phyloP scores from a whole-genome alignment of 2,888 invertebrate species.

The Acleris cristana region DNA sequence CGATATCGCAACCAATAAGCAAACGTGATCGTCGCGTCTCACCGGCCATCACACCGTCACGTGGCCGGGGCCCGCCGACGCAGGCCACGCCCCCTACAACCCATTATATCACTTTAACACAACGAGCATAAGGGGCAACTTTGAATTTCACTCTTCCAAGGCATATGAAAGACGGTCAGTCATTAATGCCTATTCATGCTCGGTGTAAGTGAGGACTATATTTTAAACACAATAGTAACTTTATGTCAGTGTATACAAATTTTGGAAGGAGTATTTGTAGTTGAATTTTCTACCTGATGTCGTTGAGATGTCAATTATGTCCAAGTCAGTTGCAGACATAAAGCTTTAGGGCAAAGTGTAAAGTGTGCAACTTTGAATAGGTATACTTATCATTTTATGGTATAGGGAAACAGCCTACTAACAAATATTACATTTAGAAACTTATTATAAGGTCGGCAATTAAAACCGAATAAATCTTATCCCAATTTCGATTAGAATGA shows the following conservation, averaged over 20 bases:
- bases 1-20: constrained; percentile 33
- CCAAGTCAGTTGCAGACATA: constrained; percentile 13
- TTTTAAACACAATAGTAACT: too few relatives aligned
- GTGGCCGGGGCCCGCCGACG: constrained; percentile 72
- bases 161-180: background rate
- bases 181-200: background rate
- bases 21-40: constrained; percentile 57
- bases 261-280: background rate
- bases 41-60: constrained; percentile 82
- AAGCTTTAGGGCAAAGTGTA: constrained; percentile 8
- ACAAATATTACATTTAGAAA: background rate
- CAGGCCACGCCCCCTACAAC: constrained; percentile 76
- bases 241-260: too few relatives aligned
- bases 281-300: background rate
- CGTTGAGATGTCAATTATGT: background rate
- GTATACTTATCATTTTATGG: constrained; percentile 2
- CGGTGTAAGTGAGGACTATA: too few relatives aligned
- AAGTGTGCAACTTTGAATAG: background rate
- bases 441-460: background rate
- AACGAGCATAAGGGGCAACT: constrained; percentile 40
- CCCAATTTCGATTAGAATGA: constrained; percentile 27
- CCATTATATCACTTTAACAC: constrained; percentile 51
- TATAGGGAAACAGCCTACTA: background rate
- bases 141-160: constrained; percentile 12
- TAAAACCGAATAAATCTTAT: background rate